A percentile compares a stretch with the other conserved stretches of the same genome.
These are phyloP conservation scores for Chanos chanos DNA, from an alignment of 2,797 vertebrate genomes.

Conservation along the genomic window DNA sequence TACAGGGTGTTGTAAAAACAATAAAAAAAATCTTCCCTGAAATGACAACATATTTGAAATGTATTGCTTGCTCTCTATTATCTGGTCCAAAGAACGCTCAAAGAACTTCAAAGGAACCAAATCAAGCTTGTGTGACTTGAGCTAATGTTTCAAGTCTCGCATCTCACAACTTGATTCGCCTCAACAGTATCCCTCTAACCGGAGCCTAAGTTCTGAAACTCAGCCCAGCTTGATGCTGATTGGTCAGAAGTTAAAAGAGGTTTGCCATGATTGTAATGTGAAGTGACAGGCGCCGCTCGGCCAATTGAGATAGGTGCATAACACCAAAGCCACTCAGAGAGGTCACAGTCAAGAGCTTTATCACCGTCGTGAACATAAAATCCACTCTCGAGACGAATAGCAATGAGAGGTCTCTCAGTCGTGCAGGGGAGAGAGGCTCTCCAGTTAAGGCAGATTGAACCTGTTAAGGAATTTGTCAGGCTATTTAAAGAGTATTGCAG, in stretches of 20 bases:
- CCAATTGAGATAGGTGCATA: background rate
- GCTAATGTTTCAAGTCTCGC: background rate
- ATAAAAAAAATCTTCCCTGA: no score
- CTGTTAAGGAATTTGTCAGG: background rate
- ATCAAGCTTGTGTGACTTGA: constrained; percentile 4
- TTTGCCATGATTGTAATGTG: background rate
- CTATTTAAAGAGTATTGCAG: background rate
- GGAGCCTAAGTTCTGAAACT: background rate
- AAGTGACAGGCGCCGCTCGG: no score
- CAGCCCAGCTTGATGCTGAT: background rate
- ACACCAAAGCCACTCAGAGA: background rate
- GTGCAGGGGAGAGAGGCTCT: background rate
- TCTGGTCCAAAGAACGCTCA: no score
- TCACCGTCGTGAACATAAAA: constrained; percentile 1
- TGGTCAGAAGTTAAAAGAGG: background rate
- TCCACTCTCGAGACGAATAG: background rate
- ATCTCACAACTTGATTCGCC: background rate
- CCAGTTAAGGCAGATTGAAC: background rate
- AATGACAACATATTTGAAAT: no score
- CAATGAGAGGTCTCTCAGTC: background rate
- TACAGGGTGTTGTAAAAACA: no score
- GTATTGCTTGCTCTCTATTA: no score
- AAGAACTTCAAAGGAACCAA: no score
- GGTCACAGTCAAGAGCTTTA: background rate
- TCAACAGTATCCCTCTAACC: background rate